Conservation (phyloP, 2,113 vertebrate species). For the Vireo altiloquus region DNA sequence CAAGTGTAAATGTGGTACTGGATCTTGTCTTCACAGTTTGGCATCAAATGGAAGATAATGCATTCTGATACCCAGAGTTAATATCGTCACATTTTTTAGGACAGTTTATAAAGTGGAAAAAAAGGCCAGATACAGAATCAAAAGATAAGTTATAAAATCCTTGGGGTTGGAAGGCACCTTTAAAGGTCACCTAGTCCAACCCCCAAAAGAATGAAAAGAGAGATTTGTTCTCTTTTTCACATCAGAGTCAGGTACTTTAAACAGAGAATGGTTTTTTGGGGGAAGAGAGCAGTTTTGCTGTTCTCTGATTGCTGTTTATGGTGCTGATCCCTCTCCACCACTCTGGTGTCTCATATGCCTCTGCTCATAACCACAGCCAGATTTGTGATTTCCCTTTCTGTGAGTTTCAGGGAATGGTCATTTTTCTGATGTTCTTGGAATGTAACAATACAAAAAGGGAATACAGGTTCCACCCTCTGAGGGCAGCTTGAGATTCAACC, state of each 20-base stretch:
- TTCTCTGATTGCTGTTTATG: background rate
- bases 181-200: background rate
- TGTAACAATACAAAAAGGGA: background rate
- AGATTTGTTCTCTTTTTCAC: background rate
- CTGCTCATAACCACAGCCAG: background rate
- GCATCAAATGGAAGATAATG: background rate
- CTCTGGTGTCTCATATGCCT: background rate
- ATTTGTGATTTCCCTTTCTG: background rate
- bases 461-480: background rate
- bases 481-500: background rate
- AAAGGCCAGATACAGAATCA: background rate
- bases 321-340: fast-evolving
- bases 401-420: background rate
- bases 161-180: background rate
- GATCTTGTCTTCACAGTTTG: background rate
- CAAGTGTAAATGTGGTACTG: background rate
- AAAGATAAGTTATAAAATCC: background rate
- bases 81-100: background rate
- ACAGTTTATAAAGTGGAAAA: background rate
- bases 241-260: background rate
- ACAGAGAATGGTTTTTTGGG: background rate
- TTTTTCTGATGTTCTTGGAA: background rate
- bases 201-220: background rate
- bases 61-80: background rate
- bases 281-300: background rate